Evolutionary conservation across 2,888 invertebrate species (phyloP).

Genomic region (Lydus trimaculatus): DNA sequence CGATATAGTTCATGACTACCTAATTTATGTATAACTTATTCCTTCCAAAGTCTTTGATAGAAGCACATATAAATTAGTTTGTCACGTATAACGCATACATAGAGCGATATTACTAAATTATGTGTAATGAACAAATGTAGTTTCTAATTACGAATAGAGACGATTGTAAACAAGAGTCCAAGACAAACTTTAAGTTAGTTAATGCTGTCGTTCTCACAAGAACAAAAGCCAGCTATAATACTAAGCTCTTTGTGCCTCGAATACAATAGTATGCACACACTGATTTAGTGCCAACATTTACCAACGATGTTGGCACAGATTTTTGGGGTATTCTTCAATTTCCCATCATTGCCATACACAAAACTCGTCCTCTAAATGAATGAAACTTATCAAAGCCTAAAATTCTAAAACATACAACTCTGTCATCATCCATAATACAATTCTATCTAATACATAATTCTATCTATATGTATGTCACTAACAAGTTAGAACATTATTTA

Average conservation of each 20-base stretch:
- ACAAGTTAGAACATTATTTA: slow-evolving; percentile 26
- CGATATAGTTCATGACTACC: not conserved
- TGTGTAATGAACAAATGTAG: slow-evolving; percentile 52
- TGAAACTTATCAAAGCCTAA: slow-evolving; percentile 28
- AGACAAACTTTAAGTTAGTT: slow-evolving; percentile 51
- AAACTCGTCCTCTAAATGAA: slow-evolving; percentile 18
- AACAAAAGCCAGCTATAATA: slow-evolving; percentile 36
- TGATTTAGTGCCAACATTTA: slow-evolving; percentile 31
- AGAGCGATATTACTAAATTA: slow-evolving; percentile 40
- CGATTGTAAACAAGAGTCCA: slow-evolving; percentile 50
- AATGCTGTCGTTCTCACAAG: slow-evolving; percentile 44
- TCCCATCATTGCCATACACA: slow-evolving; percentile 9
- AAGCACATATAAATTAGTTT: not conserved
- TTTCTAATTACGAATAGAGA: slow-evolving; percentile 50
- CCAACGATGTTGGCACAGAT: slow-evolving; percentile 17
- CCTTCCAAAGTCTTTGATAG: not conserved
- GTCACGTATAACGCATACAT: not conserved
- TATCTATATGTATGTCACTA: not conserved
- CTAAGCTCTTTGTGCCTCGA: slow-evolving; percentile 30
- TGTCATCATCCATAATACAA: slow-evolving; percentile 7
- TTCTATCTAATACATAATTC: not conserved
- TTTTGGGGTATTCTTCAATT: slow-evolving; percentile 25
- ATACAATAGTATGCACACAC: slow-evolving; percentile 27
- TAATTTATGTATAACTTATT: slow-evolving; percentile 1
- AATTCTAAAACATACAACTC: slow-evolving; percentile 14